These are phyloP conservation scores for Micrasema minimum DNA, from an alignment of 1,140 invertebrate species.

Conservation along the genomic window DNA sequence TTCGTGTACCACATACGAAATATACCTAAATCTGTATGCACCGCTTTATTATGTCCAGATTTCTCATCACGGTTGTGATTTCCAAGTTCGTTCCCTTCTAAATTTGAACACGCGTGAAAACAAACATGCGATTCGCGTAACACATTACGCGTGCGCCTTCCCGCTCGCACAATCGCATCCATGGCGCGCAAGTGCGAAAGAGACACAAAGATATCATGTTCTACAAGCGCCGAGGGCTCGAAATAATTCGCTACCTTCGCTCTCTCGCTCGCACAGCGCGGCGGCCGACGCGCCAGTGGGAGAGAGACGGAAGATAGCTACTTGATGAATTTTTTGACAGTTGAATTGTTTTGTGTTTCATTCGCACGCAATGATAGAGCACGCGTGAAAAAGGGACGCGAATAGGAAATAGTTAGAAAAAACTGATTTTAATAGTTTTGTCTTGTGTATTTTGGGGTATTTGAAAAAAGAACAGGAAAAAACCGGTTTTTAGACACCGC, in stretches of 20 bases:
- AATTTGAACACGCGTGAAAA: slow-evolving; percentile 14
- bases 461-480: too few species aligned
- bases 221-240: too few species aligned
- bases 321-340: background rate
- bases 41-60: too few species aligned
- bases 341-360: background rate
- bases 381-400: background rate
- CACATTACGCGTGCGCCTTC: background rate
- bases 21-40: too few species aligned
- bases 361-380: background rate
- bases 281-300: background rate
- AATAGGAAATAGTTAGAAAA: background rate
- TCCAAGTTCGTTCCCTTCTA: slow-evolving; percentile 4
- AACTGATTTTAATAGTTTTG: too few species aligned
- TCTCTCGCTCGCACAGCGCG: background rate
- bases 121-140: slow-evolving; percentile 2
- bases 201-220: background rate
- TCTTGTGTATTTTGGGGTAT: too few species aligned
- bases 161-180: background rate
- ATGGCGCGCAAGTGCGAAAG: background rate
- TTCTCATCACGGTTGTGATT: too few species aligned
- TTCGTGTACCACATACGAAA: too few species aligned
- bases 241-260: background rate
- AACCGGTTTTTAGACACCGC: too few species aligned
- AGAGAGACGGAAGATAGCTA: background rate